phyloP scores from a whole-genome alignment of 2,797 vertebrate genomes.

The Rhabdomys pumilio region DNA sequence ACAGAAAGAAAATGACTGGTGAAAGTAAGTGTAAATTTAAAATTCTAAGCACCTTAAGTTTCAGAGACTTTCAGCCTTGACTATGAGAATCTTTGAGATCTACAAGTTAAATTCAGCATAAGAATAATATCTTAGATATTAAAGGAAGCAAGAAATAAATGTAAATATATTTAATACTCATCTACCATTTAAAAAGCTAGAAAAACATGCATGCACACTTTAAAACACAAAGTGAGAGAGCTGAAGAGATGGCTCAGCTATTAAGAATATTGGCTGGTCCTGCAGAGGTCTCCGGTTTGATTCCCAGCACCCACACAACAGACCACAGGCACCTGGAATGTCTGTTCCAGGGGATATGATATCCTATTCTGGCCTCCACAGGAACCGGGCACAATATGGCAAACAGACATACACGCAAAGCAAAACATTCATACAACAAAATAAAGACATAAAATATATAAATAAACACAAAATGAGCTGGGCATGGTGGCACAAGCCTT shows the following conservation, averaged over 20 bases:
- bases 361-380: not conserved
- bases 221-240: not conserved
- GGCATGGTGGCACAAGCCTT: not conserved
- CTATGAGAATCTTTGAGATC: slow-evolving; percentile 47
- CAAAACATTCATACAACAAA: not conserved
- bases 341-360: not conserved
- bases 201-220: not conserved
- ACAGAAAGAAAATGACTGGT: slow-evolving; percentile 44
- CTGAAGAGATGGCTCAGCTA: not conserved
- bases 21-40: slow-evolving; percentile 65
- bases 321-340: not conserved
- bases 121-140: not conserved
- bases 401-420: not conserved
- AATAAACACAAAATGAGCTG: not conserved
- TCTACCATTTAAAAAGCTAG: slow-evolving; percentile 64
- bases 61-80: slow-evolving; percentile 54
- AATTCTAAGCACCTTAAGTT: slow-evolving; percentile 37
- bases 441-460: not conserved
- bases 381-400: not conserved
- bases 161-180: slow-evolving; percentile 20
- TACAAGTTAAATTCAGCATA: not conserved
- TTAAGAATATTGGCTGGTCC: not conserved
- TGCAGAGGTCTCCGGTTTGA: not conserved
- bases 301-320: not conserved
- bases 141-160: slow-evolving; percentile 49